Conservation (phyloP, 2,888 invertebrate genomes). For the Heliothis peltigera region DNA sequence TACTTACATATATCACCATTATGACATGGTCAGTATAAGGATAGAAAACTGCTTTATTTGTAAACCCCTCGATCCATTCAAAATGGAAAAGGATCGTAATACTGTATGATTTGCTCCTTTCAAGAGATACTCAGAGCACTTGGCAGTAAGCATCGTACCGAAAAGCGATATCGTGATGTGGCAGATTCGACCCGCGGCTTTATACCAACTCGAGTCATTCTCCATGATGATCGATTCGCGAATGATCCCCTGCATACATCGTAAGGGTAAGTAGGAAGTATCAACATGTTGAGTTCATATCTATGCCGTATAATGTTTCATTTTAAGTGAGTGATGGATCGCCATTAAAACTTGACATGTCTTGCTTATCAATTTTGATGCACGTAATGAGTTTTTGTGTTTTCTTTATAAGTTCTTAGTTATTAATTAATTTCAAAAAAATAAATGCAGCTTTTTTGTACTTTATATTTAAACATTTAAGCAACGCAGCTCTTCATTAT, state of each 20-base stretch:
- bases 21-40: neutral
- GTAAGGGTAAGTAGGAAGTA: neutral
- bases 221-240: constrained; percentile 33
- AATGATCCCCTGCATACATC: constrained; percentile 15
- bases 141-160: constrained; percentile 13
- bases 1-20: too few relatives aligned
- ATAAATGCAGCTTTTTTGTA: too few relatives aligned
- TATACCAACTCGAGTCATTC: constrained; percentile 27
- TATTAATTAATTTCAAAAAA: too few relatives aligned
- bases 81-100: neutral
- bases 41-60: neutral
- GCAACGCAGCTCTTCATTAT: too few relatives aligned
- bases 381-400: too few relatives aligned
- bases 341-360: too few relatives aligned
- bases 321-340: too few relatives aligned
- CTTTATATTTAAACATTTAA: too few relatives aligned
- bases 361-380: too few relatives aligned
- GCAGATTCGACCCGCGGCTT: constrained; percentile 35
- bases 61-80: neutral
- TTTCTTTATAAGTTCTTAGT: too few relatives aligned
- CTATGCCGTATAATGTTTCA: too few relatives aligned
- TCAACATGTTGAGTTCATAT: too few relatives aligned
- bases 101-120: constrained; percentile 4
- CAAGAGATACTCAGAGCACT: constrained; percentile 13
- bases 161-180: constrained; percentile 47